Evolutionary conservation across 2,113 vertebrate species (phyloP).

Genomic region (Myotis lucifugus): DNA sequence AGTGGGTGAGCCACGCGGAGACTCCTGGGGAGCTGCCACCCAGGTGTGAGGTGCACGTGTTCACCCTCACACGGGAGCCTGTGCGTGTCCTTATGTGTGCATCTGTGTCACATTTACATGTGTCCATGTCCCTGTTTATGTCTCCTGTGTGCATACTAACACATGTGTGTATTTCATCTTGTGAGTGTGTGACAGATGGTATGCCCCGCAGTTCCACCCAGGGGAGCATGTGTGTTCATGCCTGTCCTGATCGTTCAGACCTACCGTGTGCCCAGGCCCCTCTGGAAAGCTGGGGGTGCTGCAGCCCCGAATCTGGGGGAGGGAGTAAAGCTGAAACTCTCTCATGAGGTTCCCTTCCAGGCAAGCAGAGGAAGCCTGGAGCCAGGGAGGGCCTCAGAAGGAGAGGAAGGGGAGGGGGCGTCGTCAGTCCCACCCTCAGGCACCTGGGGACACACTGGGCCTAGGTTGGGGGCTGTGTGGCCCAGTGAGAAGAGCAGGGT

Average conservation of each 20-base stretch:
- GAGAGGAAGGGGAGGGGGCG: slow-evolving; percentile 7
- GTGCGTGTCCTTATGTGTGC: neutral
- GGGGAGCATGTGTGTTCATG: neutral
- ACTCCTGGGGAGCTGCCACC: neutral
- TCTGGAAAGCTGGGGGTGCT: neutral
- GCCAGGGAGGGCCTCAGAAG: slow-evolving; percentile 72
- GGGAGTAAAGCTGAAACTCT: neutral
- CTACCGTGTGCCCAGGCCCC: neutral
- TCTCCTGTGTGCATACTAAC: neutral
- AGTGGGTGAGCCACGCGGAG: neutral
- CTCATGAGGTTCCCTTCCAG: slow-evolving; percentile 70
- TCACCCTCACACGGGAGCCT: neutral
- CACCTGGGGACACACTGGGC: neutral
- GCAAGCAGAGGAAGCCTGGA: neutral
- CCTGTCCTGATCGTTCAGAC: neutral
- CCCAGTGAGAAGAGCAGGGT: neutral
- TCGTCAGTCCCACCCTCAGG: neutral
- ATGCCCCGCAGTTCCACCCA: neutral
- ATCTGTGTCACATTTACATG: rapidly evolving
- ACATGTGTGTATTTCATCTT: neutral
- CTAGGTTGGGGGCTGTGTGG: neutral
- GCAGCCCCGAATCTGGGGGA: neutral
- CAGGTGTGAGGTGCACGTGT: too few species aligned
- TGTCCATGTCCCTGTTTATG: too few species aligned
- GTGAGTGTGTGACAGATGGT: neutral